Percentiles rank a stretch among this genome's conserved stretches.
Conservation (phyloP, 2,113 vertebrate genomes). For the Dromiciops gliroides region DNA sequence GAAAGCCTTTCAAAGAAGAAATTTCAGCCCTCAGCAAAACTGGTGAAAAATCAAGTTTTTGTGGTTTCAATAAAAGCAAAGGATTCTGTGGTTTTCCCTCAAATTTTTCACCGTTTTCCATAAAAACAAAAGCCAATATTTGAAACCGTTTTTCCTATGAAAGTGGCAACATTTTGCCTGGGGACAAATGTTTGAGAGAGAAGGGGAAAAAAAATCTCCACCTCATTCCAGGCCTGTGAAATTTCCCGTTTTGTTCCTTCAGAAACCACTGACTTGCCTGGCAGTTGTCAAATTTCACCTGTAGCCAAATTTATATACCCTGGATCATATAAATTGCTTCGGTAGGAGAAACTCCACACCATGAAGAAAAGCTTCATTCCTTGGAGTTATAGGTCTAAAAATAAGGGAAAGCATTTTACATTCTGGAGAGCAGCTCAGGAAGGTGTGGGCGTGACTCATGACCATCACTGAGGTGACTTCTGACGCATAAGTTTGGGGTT, state of each 20-base stretch:
- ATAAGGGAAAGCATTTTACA: neutral
- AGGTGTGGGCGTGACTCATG: neutral
- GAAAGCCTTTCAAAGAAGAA: slow-evolving; percentile 58
- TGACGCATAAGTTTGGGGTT: rapidly evolving
- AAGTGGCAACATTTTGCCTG: slow-evolving; percentile 30
- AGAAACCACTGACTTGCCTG: neutral
- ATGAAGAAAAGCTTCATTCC: neutral
- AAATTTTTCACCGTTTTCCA: slow-evolving; percentile 72
- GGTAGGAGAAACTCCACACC: neutral
- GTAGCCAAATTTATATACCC: neutral
- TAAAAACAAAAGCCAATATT: slow-evolving; percentile 68
- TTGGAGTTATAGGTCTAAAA: neutral
- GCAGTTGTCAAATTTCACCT: neutral
- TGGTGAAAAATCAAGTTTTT: slow-evolving; percentile 58
- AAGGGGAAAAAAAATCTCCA: neutral
- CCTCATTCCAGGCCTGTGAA: neutral
- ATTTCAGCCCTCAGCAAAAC: slow-evolving; percentile 74
- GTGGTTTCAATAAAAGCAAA: slow-evolving; percentile 73
- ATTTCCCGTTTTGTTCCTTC: neutral
- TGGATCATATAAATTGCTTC: neutral
- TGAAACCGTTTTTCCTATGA: slow-evolving; percentile 47
- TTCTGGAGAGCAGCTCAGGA: neutral
- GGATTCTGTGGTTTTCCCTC: slow-evolving; percentile 74
- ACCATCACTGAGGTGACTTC: neutral
- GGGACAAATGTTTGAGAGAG: slow-evolving; percentile 24